Evolutionary conservation across 2,888 invertebrate species (phyloP), one percentile per base, ranked within the genome.

Genomic region (Cheilosia impressa): DNA sequence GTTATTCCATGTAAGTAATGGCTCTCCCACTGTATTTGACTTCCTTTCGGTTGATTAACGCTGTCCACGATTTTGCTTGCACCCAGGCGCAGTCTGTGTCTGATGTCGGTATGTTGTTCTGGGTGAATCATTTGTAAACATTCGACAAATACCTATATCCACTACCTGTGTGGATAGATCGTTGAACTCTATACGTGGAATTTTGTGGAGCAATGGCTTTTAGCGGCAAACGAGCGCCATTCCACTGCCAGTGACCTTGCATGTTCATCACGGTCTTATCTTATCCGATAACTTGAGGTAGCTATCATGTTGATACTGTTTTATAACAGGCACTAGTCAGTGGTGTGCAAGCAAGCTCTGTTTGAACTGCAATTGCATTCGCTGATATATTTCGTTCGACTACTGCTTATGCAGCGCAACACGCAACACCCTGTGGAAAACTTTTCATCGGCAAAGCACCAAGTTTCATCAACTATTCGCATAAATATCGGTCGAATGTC

Each of bases 111-210:
- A 62, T 53, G 71, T 65, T 58, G 68, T 45, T 81, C 68, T 81
- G 43, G 77, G 52, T 81, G 85, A 85, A 72, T 85, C 85, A 81
- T 85, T 85, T 81, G 85, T 85, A 77, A 81, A 77, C 81, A 85
- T 81, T 85, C 72, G 76, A 81, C 68, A 85, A 65, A 57, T 55
- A 55, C 60, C 68, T 31, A 6, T 55, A 43, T 72, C 68, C 63
- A 68, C 73, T 52, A 24, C 52, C 13, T 52, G 24, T 79, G 79
- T 38, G 43, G 27, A 38, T 47, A 68, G 82, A 78, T 66, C 83
- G 43, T 79, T 84, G 83, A 84, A 75, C 83, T 73, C 43, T 73
- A 9, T 9, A 15, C 22, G 22, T 17, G 71, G 66, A 60, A 82
- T 65, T 82, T 69, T 17, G 41, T 65, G 52, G 63, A 19, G 80